Evolutionary conservation across 2,888 invertebrate genomes (phyloP).

Genomic region (Eumacrocentrus americanus): DNA sequence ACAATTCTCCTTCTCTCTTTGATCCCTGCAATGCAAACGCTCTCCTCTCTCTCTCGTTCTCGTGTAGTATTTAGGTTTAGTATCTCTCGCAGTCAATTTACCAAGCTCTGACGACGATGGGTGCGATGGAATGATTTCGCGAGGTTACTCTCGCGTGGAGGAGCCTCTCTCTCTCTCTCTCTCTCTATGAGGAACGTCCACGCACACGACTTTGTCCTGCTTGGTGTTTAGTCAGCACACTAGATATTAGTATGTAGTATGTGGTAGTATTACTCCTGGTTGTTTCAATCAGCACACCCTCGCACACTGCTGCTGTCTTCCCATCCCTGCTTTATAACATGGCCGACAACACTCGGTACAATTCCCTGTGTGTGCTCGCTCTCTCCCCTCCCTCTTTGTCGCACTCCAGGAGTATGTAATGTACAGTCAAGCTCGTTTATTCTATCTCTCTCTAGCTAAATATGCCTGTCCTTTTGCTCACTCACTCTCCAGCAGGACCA

Average conservation of each 20-base stretch:
- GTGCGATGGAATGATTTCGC: background rate
- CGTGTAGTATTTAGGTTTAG: background rate
- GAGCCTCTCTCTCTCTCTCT: background rate
- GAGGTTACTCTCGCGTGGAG: background rate
- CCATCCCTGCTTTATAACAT: slow-evolving; percentile 38
- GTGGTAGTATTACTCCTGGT: slow-evolving; percentile 13
- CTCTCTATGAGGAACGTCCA: background rate
- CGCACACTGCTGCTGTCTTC: slow-evolving; percentile 33
- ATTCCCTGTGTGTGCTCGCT: slow-evolving; percentile 3
- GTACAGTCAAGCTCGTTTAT: background rate
- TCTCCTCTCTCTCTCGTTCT: background rate
- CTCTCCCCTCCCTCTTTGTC: background rate
- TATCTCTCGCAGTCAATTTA: background rate
- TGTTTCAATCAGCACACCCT: slow-evolving; percentile 40
- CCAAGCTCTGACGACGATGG: background rate
- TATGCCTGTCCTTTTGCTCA: slow-evolving; percentile 8
- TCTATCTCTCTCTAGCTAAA: slow-evolving; percentile 7
- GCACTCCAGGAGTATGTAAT: background rate
- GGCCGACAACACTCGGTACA: slow-evolving; percentile 33
- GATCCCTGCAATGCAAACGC: too few relatives aligned
- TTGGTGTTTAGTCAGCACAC: slow-evolving; percentile 6
- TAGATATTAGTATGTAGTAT: background rate
- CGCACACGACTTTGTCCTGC: background rate
- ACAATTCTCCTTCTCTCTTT: background rate
- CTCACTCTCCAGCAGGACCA: too few relatives aligned